Conservation (phyloP, 2,113 vertebrate species). For the Thermophis baileyi region DNA sequence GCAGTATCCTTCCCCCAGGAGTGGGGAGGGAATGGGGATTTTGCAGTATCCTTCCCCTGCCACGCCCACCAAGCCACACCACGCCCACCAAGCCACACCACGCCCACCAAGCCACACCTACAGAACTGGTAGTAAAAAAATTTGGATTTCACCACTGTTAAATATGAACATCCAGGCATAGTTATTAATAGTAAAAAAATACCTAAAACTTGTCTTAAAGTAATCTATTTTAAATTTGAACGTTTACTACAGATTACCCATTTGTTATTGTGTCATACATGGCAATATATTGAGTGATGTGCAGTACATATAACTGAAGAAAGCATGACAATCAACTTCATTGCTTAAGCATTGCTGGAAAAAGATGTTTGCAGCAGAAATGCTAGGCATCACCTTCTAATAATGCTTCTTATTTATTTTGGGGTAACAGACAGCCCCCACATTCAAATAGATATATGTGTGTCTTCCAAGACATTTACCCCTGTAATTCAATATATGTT, state of each 20-base stretch:
- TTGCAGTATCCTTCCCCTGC: too few relatives aligned
- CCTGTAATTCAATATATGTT: constrained; percentile 1
- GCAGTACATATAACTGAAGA: constrained; percentile 14
- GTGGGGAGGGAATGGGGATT: too few relatives aligned
- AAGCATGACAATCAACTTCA: constrained; percentile 1
- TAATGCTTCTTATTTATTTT: neutral
- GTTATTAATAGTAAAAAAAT: neutral
- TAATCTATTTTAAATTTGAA: neutral
- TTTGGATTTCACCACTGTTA: too few relatives aligned
- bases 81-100: too few relatives aligned
- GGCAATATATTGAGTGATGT: neutral
- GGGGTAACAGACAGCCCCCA: neutral
- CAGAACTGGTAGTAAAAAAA: too few relatives aligned
- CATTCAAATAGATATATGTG: neutral
- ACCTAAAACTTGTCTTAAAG: neutral
- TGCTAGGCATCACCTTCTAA: neutral
- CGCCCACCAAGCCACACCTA: too few relatives aligned
- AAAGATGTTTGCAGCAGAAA: neutral
- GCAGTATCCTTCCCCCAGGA: too few relatives aligned
- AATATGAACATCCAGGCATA: neutral
- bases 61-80: too few relatives aligned
- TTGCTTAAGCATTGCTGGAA: neutral
- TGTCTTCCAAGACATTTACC: neutral
- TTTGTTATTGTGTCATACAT: neutral
- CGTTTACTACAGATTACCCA: neutral